These are phyloP conservation scores for Drosophila merina DNA, from an alignment of 2,888 invertebrate species.

Conservation along the genomic window DNA sequence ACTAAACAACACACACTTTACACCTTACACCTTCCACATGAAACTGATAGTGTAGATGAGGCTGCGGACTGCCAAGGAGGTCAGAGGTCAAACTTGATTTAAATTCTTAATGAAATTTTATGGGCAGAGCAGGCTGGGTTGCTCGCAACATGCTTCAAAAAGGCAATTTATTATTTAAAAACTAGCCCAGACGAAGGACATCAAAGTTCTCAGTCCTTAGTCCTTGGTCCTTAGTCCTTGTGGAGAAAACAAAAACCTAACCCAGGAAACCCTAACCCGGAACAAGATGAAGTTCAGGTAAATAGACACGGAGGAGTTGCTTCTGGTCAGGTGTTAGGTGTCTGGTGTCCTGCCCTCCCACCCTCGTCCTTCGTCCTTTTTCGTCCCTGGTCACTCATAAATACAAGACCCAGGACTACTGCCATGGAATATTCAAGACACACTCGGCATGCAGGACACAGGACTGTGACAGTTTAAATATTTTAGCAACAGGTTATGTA, in stretches of 20 bases:
- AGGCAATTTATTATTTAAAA: slow-evolving; percentile 51
- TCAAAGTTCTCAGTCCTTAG: slow-evolving; percentile 15
- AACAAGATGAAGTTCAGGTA: slow-evolving; percentile 37
- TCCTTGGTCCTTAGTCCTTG: slow-evolving; percentile 8
- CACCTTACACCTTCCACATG: slow-evolving; percentile 16
- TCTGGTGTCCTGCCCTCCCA: neutral
- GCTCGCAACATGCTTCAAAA: slow-evolving; percentile 29
- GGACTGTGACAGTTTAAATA: slow-evolving; percentile 46
- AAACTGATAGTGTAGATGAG: slow-evolving; percentile 13
- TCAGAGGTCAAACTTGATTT: slow-evolving; percentile 46
- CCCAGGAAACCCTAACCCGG: neutral
- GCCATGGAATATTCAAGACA: slow-evolving; percentile 33
- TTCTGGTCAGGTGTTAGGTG: slow-evolving; percentile 25
- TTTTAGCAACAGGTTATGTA: slow-evolving; percentile 47
- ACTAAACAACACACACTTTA: slow-evolving; percentile 4
- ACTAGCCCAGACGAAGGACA: slow-evolving; percentile 38
- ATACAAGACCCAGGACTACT: slow-evolving; percentile 24
- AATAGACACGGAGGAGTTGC: slow-evolving; percentile 45
- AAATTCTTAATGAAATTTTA: slow-evolving; percentile 61
- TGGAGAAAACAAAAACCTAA: neutral
- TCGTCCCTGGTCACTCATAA: slow-evolving; percentile 30
- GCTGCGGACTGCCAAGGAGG: neutral
- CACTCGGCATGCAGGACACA: slow-evolving; percentile 11
- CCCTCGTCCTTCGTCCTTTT: neutral
- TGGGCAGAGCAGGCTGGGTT: slow-evolving; percentile 16